Evolutionary conservation across 2,113 vertebrate species (phyloP).

Genomic region (Rhipidura dahli): DNA sequence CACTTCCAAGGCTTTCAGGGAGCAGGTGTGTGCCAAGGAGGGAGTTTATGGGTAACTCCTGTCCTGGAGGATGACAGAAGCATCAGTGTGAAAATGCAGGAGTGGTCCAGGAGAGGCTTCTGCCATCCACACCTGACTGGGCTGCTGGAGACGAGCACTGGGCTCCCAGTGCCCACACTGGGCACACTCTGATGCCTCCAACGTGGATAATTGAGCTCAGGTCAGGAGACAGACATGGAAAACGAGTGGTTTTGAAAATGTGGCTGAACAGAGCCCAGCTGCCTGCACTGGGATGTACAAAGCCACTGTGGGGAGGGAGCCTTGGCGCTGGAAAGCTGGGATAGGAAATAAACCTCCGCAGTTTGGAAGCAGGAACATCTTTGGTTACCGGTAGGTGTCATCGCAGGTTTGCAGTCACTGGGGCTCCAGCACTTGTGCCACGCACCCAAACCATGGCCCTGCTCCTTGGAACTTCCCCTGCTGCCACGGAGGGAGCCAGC

Average conservation of each 20-base stretch:
- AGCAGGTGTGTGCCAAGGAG: background rate
- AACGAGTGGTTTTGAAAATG: background rate
- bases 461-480: background rate
- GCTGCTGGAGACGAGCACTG: background rate
- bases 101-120: background rate
- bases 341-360: background rate
- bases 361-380: background rate
- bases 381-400: conserved; percentile 58
- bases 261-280: background rate
- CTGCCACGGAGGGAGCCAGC: background rate
- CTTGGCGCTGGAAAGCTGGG: background rate
- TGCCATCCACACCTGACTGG: background rate
- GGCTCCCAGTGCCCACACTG: background rate
- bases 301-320: background rate
- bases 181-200: accelerated
- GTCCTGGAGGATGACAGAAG: background rate
- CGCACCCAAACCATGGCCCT: background rate
- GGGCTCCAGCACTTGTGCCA: background rate
- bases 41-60: background rate
- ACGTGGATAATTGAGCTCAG: background rate
- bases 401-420: background rate
- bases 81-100: background rate
- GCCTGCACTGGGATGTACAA: background rate
- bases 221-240: background rate
- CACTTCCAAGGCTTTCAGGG: background rate